Conservation (phyloP, 2,113 vertebrate genomes). For the Heterotilapia buettikoferi region DNA sequence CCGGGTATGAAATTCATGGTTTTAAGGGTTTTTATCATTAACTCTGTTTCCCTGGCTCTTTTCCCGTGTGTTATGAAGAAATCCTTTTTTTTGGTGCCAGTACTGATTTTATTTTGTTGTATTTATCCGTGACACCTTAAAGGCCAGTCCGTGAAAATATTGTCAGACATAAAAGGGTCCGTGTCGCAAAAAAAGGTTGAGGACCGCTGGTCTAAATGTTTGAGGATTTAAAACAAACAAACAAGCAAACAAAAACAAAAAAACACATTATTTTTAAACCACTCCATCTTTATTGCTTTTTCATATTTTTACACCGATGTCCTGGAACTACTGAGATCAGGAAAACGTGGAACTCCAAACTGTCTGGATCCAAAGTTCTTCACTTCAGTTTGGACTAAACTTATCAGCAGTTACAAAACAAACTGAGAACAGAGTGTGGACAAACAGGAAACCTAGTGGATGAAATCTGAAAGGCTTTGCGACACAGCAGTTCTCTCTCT, state of each 20-base stretch:
- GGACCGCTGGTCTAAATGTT: background rate
- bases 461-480: background rate
- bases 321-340: conserved; percentile 21
- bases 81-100: background rate
- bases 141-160: background rate
- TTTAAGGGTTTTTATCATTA: background rate
- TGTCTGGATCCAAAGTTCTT: conserved; percentile 10
- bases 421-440: background rate
- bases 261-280: background rate
- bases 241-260: background rate
- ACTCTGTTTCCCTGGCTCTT: background rate
- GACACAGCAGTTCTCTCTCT: conserved; percentile 3
- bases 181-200: background rate
- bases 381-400: conserved; percentile 12
- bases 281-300: conserved; percentile 65
- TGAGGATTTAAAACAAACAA: background rate
- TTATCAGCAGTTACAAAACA: conserved; percentile 32
- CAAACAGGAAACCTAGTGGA: conserved; percentile 9
- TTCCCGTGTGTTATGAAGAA: background rate
- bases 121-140: background rate
- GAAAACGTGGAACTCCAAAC: conserved; percentile 7
- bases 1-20: background rate
- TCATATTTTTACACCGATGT: conserved; percentile 35
- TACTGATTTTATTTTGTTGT: background rate
- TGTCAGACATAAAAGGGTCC: background rate